These are phyloP conservation scores for Rhizomys pruinosus DNA, from an alignment of 2,113 vertebrate species.

Conservation along the genomic window DNA sequence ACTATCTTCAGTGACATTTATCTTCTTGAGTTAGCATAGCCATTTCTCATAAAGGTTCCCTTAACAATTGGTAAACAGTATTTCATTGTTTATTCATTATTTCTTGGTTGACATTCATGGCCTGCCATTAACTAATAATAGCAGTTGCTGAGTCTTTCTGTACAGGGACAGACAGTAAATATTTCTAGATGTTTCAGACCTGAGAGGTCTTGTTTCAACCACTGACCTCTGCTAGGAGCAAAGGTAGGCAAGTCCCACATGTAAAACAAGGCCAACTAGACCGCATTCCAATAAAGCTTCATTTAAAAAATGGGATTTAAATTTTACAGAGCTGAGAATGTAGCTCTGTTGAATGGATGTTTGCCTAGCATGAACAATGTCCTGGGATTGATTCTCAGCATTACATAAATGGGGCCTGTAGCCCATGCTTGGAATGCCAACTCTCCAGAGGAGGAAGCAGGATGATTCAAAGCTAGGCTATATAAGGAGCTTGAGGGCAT, in stretches of 20 bases:
- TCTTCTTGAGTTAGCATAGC: neutral
- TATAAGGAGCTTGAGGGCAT: too few species aligned
- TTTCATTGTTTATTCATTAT: slow-evolving; percentile 10
- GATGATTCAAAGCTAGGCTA: neutral
- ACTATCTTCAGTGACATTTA: neutral
- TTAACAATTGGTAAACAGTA: neutral
- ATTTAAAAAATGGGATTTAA: neutral
- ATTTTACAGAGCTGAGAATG: neutral
- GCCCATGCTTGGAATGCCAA: too few species aligned
- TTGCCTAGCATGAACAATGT: neutral
- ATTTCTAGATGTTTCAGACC: neutral
- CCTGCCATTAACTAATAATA: neutral
- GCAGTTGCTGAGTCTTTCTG: neutral
- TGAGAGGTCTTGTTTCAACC: neutral
- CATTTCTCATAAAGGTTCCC: neutral
- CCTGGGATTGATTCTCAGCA: neutral
- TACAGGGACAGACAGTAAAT: neutral
- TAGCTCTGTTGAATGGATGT: neutral
- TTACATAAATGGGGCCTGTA: neutral
- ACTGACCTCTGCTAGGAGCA: neutral
- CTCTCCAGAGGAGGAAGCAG: neutral
- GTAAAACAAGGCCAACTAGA: neutral
- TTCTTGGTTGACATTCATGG: neutral
- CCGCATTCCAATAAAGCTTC: neutral
- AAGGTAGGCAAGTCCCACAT: neutral